Base-by-base conservation (phyloP, 2,797 vertebrate genomes). In the Loris lydekkerianus region DNA sequence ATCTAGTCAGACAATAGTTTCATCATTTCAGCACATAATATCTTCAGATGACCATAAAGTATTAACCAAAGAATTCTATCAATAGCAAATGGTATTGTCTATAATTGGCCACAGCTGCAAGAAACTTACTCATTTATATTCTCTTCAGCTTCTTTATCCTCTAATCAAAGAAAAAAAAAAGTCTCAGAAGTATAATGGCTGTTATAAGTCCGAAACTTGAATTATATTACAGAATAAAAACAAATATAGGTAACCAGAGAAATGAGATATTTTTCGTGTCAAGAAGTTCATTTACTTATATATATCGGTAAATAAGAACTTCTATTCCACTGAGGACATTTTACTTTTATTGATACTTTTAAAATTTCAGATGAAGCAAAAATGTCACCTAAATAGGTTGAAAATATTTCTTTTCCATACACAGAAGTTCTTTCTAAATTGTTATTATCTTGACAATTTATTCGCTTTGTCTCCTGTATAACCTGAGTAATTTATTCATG, bases 1-100 rank as follows among this genome's bases (percentile, higher is more conserved):
- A 93, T 69, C 83, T 83, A 86, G 43, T 84, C 83, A 95, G 67
- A 96, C 80, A 80, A 89, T 72, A 72, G 56, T 6, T 89, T 72
- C 72, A 80, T 92, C 80, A 75, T 31, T 78, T 85, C 63, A 89
- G 69, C 31, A 78, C 31, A 9, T 37, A 95, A 80, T 70, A 77
- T 89, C 80, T 96, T 93, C 31, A 53, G 65, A 69, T 80, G 63
- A 78, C 70, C 34, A 89, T 27, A 65, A 83, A 96, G 21, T 83
- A 75, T 58, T 31, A 95, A 80, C 31, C 85, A 93, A 91, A 92
- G 29, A 95, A 89, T 87, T 92, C 60, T 29, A 95, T 96, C 70
- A 80, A 5, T 21, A 80, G 18, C 86, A 49, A 92, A 76, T 76
- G 46, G n/a, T n/a, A 83, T 75, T 73, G 31, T 70, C 63, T 92